Evolutionary conservation across 2,113 vertebrate species (phyloP).

Genomic region (Ranitomeya variabilis): DNA sequence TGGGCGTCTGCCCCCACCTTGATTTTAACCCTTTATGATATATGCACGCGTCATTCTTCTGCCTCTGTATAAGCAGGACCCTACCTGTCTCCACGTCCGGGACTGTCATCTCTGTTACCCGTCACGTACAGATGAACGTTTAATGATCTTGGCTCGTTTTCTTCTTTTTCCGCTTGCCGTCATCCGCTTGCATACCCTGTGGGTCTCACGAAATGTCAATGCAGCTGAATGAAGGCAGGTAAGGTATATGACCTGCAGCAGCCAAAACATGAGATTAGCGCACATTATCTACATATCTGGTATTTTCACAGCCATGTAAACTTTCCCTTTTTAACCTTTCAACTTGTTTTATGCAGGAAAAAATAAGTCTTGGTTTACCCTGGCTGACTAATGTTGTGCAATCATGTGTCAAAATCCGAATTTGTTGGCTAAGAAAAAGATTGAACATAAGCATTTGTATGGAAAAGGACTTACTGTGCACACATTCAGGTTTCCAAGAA

Average conservation of each 20-base stretch:
- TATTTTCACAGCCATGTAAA: too few relatives aligned
- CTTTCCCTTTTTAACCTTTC: too few relatives aligned
- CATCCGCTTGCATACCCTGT: not conserved
- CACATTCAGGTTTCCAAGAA: too few relatives aligned
- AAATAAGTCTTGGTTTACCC: too few relatives aligned
- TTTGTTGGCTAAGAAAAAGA: too few relatives aligned
- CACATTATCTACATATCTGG: not conserved
- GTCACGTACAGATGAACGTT: slow-evolving; percentile 5
- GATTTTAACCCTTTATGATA: not conserved
- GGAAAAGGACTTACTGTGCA: too few relatives aligned
- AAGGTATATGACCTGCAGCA: not conserved
- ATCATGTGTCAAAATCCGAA: too few relatives aligned
- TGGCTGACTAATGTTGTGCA: too few relatives aligned
- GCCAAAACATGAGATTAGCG: not conserved
- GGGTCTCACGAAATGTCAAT: not conserved
- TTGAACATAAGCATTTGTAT: too few relatives aligned
- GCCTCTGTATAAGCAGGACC: not conserved
- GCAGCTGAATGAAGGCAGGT: not conserved
- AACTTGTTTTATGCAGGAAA: too few relatives aligned
- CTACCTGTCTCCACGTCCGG: not conserved
- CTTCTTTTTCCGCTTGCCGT: not conserved
- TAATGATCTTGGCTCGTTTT: not conserved
- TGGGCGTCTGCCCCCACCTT: not conserved
- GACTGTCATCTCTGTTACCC: not conserved
- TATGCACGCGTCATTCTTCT: not conserved